These are phyloP conservation scores for Xenopus petersii DNA, from an alignment of 2,797 vertebrate genomes.

Conservation along the genomic window DNA sequence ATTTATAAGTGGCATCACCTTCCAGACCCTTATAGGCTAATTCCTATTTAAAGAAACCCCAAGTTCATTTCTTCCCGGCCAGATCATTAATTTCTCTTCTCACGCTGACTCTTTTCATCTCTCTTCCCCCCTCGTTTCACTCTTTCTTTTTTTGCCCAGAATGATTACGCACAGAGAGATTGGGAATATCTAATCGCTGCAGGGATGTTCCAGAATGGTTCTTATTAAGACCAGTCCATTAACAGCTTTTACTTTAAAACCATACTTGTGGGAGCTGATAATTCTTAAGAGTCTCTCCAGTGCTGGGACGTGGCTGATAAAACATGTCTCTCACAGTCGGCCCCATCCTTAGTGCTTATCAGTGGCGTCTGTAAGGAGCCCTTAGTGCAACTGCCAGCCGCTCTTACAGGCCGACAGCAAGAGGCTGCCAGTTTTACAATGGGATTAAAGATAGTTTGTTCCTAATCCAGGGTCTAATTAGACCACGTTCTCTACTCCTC, in stretches of 20 bases:
- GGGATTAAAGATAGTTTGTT: too few species aligned
- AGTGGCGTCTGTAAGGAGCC: conserved; percentile 28
- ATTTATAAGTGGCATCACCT: too few species aligned
- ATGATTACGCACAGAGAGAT: conserved; percentile 13
- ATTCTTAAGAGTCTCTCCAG: conserved; percentile 41
- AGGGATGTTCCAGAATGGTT: conserved; percentile 10
- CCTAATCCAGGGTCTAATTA: too few species aligned
- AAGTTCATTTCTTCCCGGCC: too few species aligned
- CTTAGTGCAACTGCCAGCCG: conserved; percentile 5
- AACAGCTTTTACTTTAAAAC: conserved; percentile 24
- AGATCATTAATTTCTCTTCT: too few species aligned
- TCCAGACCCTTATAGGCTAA: too few species aligned
- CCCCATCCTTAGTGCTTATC: conserved; percentile 20
- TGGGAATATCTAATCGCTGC: not conserved
- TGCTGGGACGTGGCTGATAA: conserved; percentile 30
- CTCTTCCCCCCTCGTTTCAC: not conserved
- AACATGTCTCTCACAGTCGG: conserved; percentile 15
- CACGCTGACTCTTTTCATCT: not conserved
- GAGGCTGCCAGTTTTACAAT: too few species aligned
- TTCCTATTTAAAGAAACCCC: too few species aligned
- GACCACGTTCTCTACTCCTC: too few species aligned
- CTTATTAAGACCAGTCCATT: conserved; percentile 25
- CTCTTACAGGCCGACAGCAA: not conserved
- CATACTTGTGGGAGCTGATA: conserved; percentile 35
- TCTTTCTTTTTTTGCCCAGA: conserved; percentile 14